Conservation (phyloP, 2,888 invertebrate genomes). For the Caenorhabditis drosophilae region DNA sequence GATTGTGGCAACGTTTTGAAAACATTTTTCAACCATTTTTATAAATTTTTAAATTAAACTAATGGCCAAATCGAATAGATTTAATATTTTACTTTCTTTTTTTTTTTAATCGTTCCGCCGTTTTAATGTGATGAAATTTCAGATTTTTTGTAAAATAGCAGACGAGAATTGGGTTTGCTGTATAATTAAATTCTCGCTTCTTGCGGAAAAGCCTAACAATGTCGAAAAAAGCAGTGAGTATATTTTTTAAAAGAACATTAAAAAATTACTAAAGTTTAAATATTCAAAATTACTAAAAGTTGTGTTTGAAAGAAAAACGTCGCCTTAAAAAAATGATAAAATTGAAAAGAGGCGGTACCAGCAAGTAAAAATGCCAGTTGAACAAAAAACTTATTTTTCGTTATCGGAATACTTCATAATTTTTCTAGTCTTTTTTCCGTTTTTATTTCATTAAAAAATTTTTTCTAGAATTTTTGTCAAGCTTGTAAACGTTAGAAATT, state of each 20-base stretch:
- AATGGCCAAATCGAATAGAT: too few relatives aligned
- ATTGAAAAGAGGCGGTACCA: too few relatives aligned
- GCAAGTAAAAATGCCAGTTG: not conserved
- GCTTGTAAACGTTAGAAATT: too few relatives aligned
- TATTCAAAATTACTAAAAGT: not conserved
- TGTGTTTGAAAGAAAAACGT: not conserved
- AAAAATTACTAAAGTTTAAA: not conserved
- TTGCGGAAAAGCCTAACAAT: constrained; percentile 9
- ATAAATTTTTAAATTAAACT: too few relatives aligned
- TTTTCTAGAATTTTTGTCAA: too few relatives aligned
- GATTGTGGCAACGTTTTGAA: too few relatives aligned
- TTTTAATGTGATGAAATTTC: too few relatives aligned
- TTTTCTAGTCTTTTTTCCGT: not conserved
- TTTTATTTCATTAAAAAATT: too few relatives aligned
- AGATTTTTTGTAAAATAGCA: not conserved
- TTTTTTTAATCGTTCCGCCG: too few relatives aligned
- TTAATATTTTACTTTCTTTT: too few relatives aligned
- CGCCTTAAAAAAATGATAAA: not conserved
- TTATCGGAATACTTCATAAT: not conserved
- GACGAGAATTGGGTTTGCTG: not conserved
- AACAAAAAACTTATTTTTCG: not conserved
- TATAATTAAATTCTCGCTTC: not conserved
- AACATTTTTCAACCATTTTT: too few relatives aligned
- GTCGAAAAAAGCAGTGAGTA: constrained; percentile 48
- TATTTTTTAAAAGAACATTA: constrained; percentile 1